phyloP scores from a whole-genome alignment of 2,888 invertebrate species.

The Tricholauxania praeusta region DNA sequence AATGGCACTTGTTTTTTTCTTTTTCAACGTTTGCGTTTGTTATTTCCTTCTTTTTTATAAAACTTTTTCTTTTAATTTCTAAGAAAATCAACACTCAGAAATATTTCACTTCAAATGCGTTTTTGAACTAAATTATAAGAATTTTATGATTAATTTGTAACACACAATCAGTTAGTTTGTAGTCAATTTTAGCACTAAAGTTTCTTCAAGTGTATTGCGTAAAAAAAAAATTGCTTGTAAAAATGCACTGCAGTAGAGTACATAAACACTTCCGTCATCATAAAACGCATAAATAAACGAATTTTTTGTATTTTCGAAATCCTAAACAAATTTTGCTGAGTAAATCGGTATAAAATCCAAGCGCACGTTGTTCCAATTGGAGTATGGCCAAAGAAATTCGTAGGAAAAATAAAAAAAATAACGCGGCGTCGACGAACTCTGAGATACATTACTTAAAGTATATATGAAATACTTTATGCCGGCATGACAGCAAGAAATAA shows the following conservation, averaged over 20 bases:
- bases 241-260: too few species aligned
- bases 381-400: conserved; percentile 47
- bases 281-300: too few species aligned
- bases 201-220: too few species aligned
- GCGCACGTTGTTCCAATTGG: conserved; percentile 61
- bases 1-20: conserved; percentile 43
- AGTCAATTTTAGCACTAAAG: not conserved
- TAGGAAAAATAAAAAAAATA: not conserved
- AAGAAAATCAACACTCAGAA: not conserved
- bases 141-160: not conserved
- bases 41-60: not conserved
- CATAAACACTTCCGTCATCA: too few species aligned
- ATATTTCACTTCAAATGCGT: conserved; percentile 10
- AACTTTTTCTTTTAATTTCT: not conserved
- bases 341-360: not conserved
- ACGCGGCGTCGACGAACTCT: conserved; percentile 4
- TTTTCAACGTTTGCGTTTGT: conserved; percentile 9
- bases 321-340: conserved; percentile 46
- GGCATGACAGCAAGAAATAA: not conserved
- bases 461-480: not conserved
- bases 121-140: not conserved
- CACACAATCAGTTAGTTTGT: not conserved
- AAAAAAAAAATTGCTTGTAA: too few species aligned
- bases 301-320: conserved; percentile 24
- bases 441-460: too few species aligned